Evolutionary conservation across 2,113 vertebrate species (phyloP), one percentile per base, ranked within the genome.

Genomic region (Noturus placidus): DNA sequence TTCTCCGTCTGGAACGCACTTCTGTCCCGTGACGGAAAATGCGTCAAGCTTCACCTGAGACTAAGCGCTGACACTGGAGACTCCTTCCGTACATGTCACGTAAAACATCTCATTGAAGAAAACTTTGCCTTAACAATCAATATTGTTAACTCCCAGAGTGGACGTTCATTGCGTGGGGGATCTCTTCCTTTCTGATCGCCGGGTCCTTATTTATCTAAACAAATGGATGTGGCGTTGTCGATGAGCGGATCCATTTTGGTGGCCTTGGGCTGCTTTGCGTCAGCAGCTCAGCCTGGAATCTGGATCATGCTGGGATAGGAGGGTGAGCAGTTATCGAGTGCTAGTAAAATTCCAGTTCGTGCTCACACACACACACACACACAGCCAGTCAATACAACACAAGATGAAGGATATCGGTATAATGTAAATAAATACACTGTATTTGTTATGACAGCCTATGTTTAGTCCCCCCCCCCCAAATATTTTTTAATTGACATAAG

Each of bases 251-350:
- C 46, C 52, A 30, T 30, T 81, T 42, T 38, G 20, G 35, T 35
- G 19, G 38, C 87, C 79, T 86, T n/a, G 13, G 74, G 83, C 52
- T 50, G 4, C 70, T 72, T 61, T 77, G 38, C 20, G 82, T 27
- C 46, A 69, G 67, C 83, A 89, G 69, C 70, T 83, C 87, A 42
- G 79, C 50, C 52, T 50, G 46, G 59, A 65, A 67, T 85, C 52
- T 54, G 82, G 52, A 85, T 70, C 67, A 83, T 20, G 33, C 82
- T 80, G 56, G 82, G 87, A 63, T 35, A 46, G 81, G 65, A 74
- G 42, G 33, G 57, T 54, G n/a, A 50, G 42, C 74, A 56, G 72
- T n/a, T 50, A 87, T 46, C 35, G 70, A 74, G 8, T 42, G 38
- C 4, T 42, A 42, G 70, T 5, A 22, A 42, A 42, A 82, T 85